Percentiles rank a stretch among this genome's conserved stretches.
Conservation (phyloP, 2,888 invertebrate genomes). For the Chydorus sphaericus region DNA sequence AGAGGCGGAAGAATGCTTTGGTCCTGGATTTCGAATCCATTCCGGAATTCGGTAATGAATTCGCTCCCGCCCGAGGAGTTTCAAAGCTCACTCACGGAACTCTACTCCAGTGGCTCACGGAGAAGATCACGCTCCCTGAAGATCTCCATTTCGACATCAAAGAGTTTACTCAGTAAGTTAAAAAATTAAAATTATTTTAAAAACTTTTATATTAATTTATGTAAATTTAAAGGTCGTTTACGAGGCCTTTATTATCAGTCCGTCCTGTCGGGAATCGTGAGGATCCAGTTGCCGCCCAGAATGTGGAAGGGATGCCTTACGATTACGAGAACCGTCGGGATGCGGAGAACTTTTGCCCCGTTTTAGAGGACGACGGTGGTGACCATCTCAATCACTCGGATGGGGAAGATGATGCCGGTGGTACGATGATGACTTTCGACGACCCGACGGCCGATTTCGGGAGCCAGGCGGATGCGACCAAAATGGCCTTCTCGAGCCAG, state of each 20-base stretch:
- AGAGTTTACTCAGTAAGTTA: slow-evolving; percentile 25
- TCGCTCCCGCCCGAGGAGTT: not conserved
- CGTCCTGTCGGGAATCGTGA: not conserved
- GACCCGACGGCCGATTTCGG: not conserved
- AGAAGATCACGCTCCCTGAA: slow-evolving; percentile 24
- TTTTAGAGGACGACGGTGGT: slow-evolving; percentile 26
- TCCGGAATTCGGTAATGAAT: not conserved
- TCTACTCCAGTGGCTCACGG: slow-evolving; percentile 20
- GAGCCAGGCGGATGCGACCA: slow-evolving; percentile 5
- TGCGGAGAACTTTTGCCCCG: slow-evolving; percentile 36
- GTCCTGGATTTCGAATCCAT: slow-evolving; percentile 6
- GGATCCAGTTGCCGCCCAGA: slow-evolving; percentile 18
- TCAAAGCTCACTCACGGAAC: slow-evolving; percentile 18
- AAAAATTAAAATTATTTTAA: not conserved
- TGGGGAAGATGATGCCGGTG: slow-evolving; percentile 20
- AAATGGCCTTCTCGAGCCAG: slow-evolving; percentile 21
- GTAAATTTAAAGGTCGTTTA: not conserved
- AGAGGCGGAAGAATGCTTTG: slow-evolving; percentile 8
- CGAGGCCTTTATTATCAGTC: not conserved
- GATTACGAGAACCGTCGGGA: slow-evolving; percentile 41
- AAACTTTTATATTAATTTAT: not conserved
- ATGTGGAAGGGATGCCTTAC: slow-evolving; percentile 30
- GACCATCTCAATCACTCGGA: slow-evolving; percentile 22
- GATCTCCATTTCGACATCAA: slow-evolving; percentile 26
- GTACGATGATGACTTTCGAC: slow-evolving; percentile 8